phyloP scores from a whole-genome alignment of 2,113 vertebrate genomes.

The Dicerorhinus sumatrensis region DNA sequence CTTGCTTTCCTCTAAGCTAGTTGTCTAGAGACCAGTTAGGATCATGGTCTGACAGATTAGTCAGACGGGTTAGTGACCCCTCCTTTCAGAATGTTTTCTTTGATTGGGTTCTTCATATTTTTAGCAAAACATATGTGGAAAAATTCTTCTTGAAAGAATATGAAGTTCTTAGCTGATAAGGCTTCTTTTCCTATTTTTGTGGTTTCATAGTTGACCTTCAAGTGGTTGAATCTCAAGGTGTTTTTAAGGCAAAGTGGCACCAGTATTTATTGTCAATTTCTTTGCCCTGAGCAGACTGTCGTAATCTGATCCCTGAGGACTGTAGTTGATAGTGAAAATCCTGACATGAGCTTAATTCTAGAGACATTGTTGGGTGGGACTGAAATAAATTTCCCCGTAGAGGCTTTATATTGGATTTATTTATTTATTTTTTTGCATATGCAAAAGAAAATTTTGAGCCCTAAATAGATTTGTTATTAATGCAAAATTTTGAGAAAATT shows the following conservation, averaged over 20 bases:
- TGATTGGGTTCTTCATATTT: not conserved
- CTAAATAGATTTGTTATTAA: constrained; percentile 30
- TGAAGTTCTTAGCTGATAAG: not conserved
- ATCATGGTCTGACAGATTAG: not conserved
- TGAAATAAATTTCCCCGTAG: not conserved
- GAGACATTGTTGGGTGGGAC: not conserved
- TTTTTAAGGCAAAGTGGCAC: constrained; percentile 40
- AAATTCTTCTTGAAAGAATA: constrained; percentile 22
- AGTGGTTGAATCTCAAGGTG: constrained; percentile 1
- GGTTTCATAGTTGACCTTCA: constrained; percentile 50
- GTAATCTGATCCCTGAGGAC: constrained; percentile 9
- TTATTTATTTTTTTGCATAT: constrained; percentile 22
- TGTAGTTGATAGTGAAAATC: constrained; percentile 26
- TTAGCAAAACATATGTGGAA: not conserved
- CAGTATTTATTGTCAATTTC: constrained; percentile 48
- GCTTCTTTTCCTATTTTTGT: constrained; percentile 8
- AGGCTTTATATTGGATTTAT: not conserved
- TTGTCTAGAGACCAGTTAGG: not conserved
- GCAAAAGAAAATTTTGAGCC: not conserved
- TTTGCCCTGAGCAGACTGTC: constrained; percentile 55
- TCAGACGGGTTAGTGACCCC: not conserved
- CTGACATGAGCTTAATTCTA: constrained; percentile 13
- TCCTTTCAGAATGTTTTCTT: not conserved
- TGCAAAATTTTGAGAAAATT: constrained; percentile 56
- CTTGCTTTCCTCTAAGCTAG: not conserved